phyloP scores from a whole-genome alignment of 2,797 vertebrate genomes.

The Characodon lateralis region DNA sequence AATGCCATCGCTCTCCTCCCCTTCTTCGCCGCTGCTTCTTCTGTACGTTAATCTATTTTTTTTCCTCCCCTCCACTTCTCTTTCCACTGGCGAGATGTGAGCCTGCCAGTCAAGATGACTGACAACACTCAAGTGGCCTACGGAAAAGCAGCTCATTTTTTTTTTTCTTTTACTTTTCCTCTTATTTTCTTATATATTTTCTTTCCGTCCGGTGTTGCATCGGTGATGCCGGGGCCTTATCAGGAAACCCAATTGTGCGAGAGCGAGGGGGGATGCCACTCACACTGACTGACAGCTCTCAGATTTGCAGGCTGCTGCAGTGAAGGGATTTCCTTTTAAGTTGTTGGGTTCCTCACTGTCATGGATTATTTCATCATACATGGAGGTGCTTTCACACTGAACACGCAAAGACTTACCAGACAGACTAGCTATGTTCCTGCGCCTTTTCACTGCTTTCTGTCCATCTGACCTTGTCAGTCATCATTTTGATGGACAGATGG shows the following conservation, averaged over 20 bases:
- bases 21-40: constrained; percentile 50
- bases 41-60: constrained; percentile 76
- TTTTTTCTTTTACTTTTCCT: constrained; percentile 27
- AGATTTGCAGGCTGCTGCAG: constrained; percentile 65
- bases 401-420: constrained; percentile 26
- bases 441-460: constrained; percentile 38
- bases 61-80: constrained; percentile 62
- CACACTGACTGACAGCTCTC: constrained; percentile 82
- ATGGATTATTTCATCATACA: constrained; percentile 53
- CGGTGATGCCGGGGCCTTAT: constrained; percentile 73
- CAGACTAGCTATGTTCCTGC: constrained; percentile 15
- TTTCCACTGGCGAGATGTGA: constrained; percentile 74
- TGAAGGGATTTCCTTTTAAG: constrained; percentile 74
- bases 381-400: constrained; percentile 26
- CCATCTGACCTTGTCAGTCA: constrained; percentile 45
- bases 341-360: constrained; percentile 56
- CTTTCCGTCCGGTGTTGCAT: constrained; percentile 57
- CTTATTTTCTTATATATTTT: constrained; percentile 26
- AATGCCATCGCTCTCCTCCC: constrained; percentile 61
- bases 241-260: constrained; percentile 80
- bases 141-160: constrained; percentile 72
- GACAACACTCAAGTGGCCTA: constrained; percentile 83
- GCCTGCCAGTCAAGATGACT: constrained; percentile 78
- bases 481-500: constrained; percentile 58
- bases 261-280: constrained; percentile 74